Evolutionary conservation across 2,888 invertebrate genomes (phyloP).

Genomic region (Drosophila bunnanda): DNA sequence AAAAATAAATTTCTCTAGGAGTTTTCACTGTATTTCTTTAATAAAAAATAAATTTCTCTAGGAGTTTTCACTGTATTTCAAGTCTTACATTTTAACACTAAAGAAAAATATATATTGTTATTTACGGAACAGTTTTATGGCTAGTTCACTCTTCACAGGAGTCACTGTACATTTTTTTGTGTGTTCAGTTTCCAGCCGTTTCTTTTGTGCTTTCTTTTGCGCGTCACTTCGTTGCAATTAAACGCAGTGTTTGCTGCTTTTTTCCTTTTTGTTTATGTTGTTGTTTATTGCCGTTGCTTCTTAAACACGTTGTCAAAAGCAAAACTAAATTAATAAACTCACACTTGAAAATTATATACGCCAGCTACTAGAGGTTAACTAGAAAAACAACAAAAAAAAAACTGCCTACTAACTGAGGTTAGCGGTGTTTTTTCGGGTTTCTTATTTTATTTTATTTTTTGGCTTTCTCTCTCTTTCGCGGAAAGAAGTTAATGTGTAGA

Average conservation of each 20-base stretch:
- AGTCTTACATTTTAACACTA: background rate
- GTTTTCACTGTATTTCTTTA: no score
- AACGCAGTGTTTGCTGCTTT: conserved; percentile 24
- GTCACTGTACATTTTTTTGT: conserved; percentile 27
- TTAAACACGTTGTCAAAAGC: conserved; percentile 52
- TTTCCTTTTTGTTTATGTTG: conserved; percentile 7
- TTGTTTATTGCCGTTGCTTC: background rate
- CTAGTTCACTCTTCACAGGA: background rate
- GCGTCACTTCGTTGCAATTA: conserved; percentile 20
- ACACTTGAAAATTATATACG: conserved; percentile 13
- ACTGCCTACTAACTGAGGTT: conserved; percentile 66
- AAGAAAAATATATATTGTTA: background rate
- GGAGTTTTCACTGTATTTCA: background rate
- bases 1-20: no score
- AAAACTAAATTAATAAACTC: conserved; percentile 43
- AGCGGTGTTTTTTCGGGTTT: conserved; percentile 39
- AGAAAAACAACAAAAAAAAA: conserved; percentile 29
- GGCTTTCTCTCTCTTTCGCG: conserved; percentile 44
- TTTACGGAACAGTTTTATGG: background rate
- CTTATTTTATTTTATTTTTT: conserved; percentile 31
- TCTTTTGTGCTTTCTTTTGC: conserved; percentile 26
- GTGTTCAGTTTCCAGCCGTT: background rate
- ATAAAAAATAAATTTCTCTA: no score
- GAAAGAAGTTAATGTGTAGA: conserved; percentile 4
- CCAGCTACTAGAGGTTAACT: conserved; percentile 20